Conservation (phyloP, 2,797 vertebrate genomes). For the Lepidocolaptes lacrymiger region DNA sequence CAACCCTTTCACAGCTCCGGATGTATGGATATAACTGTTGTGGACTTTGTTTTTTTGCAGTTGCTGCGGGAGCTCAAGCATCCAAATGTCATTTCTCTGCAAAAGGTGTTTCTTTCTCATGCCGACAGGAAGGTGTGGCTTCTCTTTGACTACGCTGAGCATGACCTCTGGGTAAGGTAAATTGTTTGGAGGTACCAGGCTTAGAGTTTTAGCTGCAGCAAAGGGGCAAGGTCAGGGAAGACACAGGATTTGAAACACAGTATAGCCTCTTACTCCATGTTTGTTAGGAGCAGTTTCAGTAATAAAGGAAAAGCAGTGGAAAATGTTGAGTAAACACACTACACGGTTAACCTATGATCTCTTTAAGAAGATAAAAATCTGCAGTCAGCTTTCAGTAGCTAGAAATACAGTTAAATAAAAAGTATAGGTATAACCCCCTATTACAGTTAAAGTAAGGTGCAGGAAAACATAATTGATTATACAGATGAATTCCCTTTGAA, state of each 20-base stretch:
- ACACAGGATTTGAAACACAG: neutral
- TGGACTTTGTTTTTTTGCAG: constrained; percentile 81
- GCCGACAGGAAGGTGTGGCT: constrained; percentile 99
- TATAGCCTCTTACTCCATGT: neutral
- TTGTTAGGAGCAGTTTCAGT: neutral
- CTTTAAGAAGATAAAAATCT: neutral
- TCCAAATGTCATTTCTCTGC: constrained; percentile 98
- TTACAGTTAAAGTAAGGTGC: neutral
- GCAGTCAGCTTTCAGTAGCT: neutral
- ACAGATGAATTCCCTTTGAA: neutral
- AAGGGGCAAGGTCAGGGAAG: neutral
- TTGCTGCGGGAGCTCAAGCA: constrained; percentile 97
- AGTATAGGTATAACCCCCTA: neutral
- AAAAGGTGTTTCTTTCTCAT: constrained; percentile 98
- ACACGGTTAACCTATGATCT: neutral
- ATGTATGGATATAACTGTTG: neutral
- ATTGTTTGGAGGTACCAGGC: neutral
- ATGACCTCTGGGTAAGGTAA: constrained; percentile 95
- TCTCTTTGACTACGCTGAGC: constrained; percentile 98
- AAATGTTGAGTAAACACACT: neutral
- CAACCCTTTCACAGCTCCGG: neutral
- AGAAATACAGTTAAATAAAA: neutral
- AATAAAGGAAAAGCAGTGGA: neutral
- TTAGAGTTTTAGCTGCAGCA: neutral
- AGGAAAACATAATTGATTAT: neutral